These are phyloP conservation scores for Thymelicus lineola DNA, from an alignment of 2,888 invertebrate species.

Conservation along the genomic window DNA sequence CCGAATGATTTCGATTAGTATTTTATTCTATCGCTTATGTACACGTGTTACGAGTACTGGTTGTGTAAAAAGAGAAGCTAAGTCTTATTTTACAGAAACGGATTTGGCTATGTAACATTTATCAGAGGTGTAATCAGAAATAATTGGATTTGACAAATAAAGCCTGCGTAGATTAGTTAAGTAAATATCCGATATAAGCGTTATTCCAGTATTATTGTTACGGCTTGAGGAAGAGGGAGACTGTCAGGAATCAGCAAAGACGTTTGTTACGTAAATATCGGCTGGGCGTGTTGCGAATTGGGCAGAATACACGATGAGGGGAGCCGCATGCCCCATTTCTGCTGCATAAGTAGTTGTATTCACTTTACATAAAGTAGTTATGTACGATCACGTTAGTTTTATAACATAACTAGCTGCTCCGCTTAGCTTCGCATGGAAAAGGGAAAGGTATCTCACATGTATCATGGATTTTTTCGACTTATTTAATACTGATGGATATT, in stretches of 20 bases:
- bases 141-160: constrained; percentile 35
- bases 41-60: too few species aligned
- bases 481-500: too few species aligned
- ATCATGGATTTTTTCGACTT: too few species aligned
- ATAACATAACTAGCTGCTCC: background rate
- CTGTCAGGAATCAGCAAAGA: constrained; percentile 75
- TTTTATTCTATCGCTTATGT: too few species aligned
- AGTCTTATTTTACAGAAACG: background rate
- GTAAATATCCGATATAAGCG: constrained; percentile 33
- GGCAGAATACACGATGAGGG: constrained; percentile 81
- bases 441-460: background rate
- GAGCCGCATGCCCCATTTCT: constrained; percentile 70
- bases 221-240: constrained; percentile 58
- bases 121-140: constrained; percentile 32
- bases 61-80: too few species aligned
- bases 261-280: constrained; percentile 81
- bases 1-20: background rate
- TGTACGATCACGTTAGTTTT: constrained; percentile 35
- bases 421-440: background rate
- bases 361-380: constrained; percentile 62
- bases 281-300: constrained; percentile 80
- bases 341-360: constrained; percentile 70
- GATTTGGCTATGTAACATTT: constrained; percentile 21
- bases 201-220: constrained; percentile 35
- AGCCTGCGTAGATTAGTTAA: constrained; percentile 28